Conservation (phyloP, 92 coral and sea anemone species). For the Actinernus sp. region DNA sequence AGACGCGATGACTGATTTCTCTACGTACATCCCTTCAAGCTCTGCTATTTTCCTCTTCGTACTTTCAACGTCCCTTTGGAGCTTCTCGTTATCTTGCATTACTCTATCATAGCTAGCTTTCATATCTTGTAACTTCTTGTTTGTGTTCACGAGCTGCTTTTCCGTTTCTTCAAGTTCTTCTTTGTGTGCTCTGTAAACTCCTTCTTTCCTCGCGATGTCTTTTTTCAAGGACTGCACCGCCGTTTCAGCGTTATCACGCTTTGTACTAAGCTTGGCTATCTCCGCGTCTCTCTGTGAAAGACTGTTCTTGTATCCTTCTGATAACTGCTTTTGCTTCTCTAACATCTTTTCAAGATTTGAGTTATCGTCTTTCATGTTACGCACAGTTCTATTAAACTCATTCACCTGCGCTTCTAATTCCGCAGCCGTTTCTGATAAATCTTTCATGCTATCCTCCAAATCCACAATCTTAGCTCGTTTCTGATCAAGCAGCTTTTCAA, state of each 20-base stretch:
- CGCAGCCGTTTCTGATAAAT: conserved; percentile 44
- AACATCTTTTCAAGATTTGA: conserved; percentile 74
- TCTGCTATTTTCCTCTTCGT: conserved; percentile 47
- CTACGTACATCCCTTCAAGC: conserved; percentile 50
- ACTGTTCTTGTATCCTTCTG: conserved; percentile 71
- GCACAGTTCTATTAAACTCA: conserved; percentile 67
- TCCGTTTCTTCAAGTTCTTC: conserved; percentile 76
- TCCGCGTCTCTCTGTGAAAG: conserved; percentile 70
- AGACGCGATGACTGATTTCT: conserved; percentile 17
- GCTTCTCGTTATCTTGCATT: conserved; percentile 70
- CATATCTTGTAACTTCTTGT: conserved; percentile 69
- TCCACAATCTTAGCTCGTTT: conserved; percentile 54
- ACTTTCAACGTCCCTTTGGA: conserved; percentile 64
- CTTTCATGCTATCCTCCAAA: conserved; percentile 68
- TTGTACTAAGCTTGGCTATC: conserved; percentile 59
- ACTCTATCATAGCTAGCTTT: conserved; percentile 58
- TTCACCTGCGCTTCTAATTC: conserved; percentile 72
- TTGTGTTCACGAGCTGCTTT: conserved; percentile 50
- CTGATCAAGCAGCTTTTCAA: conserved; percentile 61
- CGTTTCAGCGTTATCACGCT: conserved; percentile 72
- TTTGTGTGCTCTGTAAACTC: conserved; percentile 51
- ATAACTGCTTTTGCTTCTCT: conserved; percentile 75
- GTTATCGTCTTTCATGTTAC: conserved; percentile 69
- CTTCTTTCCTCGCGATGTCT: conserved; percentile 77
- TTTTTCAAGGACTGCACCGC: conserved; percentile 72